phyloP scores from a whole-genome alignment of 1,140 invertebrate genomes.

The Orchestia grillus region DNA sequence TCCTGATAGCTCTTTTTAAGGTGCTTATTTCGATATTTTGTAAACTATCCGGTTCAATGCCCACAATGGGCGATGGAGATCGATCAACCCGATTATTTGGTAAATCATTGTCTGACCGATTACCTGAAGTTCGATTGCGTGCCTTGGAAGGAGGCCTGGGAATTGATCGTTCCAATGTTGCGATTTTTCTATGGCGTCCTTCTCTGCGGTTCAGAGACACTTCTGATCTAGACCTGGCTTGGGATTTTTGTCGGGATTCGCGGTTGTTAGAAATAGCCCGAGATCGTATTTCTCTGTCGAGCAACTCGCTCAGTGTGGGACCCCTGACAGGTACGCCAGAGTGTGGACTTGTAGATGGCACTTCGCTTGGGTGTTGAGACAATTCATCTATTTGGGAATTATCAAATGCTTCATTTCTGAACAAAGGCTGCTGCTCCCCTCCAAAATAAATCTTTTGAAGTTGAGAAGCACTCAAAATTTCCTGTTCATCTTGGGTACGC shows the following conservation, averaged over 20 bases:
- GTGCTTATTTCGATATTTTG: conserved; percentile 26
- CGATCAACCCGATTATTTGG: background rate
- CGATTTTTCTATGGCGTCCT: background rate
- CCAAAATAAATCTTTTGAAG: conserved; percentile 44
- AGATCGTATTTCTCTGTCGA: conserved; percentile 29
- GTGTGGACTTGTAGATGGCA: background rate
- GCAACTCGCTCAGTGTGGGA: background rate
- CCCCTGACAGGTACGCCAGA: background rate
- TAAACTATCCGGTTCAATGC: conserved; percentile 32
- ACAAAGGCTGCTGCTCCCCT: background rate
- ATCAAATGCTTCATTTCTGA: conserved; percentile 32
- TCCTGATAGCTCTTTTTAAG: conserved; percentile 27
- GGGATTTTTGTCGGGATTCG: background rate
- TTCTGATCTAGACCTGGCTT: background rate
- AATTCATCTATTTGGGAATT: conserved; percentile 16
- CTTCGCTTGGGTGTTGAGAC: background rate
- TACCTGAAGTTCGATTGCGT: background rate
- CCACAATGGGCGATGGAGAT: background rate
- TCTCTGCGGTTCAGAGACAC: conserved; percentile 17
- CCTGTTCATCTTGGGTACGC: conserved; percentile 23
- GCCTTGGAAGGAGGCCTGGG: background rate
- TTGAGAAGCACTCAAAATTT: conserved; percentile 22
- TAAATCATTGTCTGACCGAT: background rate
- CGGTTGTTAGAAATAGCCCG: background rate
- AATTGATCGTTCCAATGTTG: conserved; percentile 19